phyloP scores from a whole-genome alignment of 1,140 invertebrate genomes.

The Tachypleus tridentatus region DNA sequence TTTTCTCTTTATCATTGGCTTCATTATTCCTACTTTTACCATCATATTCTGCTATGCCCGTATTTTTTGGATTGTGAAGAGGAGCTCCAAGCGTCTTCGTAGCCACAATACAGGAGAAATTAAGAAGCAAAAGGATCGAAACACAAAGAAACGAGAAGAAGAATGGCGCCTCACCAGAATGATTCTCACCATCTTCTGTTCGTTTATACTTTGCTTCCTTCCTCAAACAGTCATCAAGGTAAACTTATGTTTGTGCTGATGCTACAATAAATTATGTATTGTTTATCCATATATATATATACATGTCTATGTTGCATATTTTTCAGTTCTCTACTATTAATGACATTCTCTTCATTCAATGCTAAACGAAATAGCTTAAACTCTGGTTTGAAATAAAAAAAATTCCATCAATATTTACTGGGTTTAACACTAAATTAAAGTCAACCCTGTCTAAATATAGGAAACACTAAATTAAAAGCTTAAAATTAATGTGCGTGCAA shows the following conservation, averaged over 20 bases:
- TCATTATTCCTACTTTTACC: slow-evolving; percentile 61
- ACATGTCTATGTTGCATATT: too few species aligned
- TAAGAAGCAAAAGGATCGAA: slow-evolving; percentile 44
- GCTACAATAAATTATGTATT: too few species aligned
- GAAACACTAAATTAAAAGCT: too few species aligned
- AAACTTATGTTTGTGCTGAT: background rate
- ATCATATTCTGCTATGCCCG: slow-evolving; percentile 60
- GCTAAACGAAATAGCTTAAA: too few species aligned
- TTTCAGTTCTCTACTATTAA: too few species aligned
- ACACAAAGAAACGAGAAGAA: slow-evolving; percentile 7
- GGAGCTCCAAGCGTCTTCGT: background rate
- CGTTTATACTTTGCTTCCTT: slow-evolving; percentile 67
- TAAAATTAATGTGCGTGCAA: too few species aligned
- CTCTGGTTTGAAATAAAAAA: too few species aligned
- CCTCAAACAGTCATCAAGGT: slow-evolving; percentile 75
- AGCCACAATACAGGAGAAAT: slow-evolving; percentile 42
- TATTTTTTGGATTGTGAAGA: slow-evolving; percentile 1
- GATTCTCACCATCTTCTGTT: slow-evolving; percentile 71
- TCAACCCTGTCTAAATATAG: too few species aligned
- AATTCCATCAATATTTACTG: too few species aligned
- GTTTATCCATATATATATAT: too few species aligned
- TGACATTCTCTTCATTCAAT: too few species aligned
- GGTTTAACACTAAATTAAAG: too few species aligned
- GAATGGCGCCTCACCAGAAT: slow-evolving; percentile 53
- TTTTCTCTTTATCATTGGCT: slow-evolving; percentile 64